Base-by-base conservation (phyloP, 2,888 invertebrate genomes). In the Scaeva pyrastri region DNA sequence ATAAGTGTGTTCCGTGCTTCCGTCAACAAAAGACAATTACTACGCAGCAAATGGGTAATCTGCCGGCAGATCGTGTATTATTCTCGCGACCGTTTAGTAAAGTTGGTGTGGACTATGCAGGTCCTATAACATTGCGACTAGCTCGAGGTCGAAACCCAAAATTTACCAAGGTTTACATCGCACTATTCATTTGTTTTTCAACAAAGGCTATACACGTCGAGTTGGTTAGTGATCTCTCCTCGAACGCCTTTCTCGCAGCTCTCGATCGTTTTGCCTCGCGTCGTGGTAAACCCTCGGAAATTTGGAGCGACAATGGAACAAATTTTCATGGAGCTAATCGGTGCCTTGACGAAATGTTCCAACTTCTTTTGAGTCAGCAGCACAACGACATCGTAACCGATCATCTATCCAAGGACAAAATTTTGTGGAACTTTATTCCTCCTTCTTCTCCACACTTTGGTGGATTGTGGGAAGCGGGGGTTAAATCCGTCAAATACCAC, bases 61-160 rank as follows among this genome's bases (percentile, higher is more conserved):
- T 55, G 12, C 55, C 31, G n/a, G 23, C 41, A 2, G 70, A 70
- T 1, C 52, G 41, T n/a, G 52, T 70, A 1, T 10, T 23, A 8
- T 70, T 36, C 26, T 43, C 66, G 48, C 31, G 66, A 0, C 66
- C 66, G 1, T 50, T 66, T 4, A 66, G 26, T 12, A 66, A 31
- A 1, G 70, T 70, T 7, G 70, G 41, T 12, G 14, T 39, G 0
- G 70, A 70, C 36, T 70, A 55, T 14, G 70, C 55, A 0, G 70
- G 70, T 11, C 55, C 70, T 3, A 41, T 70, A 41, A 55, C 39
- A 1, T 11, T 70, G 10, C 39, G 55, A 5, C 12, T 41, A 21
- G 19, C 70, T 12, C 12, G 52, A 8, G 55, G 70, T 41, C 41
- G 70, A 55, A 70, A 55, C 21, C 70, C 70, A 1, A 70, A 52